Evolutionary conservation across 2,797 vertebrate genomes (phyloP), one percentile per base, ranked within the genome.

Genomic region (Cirrhinus mrigala): DNA sequence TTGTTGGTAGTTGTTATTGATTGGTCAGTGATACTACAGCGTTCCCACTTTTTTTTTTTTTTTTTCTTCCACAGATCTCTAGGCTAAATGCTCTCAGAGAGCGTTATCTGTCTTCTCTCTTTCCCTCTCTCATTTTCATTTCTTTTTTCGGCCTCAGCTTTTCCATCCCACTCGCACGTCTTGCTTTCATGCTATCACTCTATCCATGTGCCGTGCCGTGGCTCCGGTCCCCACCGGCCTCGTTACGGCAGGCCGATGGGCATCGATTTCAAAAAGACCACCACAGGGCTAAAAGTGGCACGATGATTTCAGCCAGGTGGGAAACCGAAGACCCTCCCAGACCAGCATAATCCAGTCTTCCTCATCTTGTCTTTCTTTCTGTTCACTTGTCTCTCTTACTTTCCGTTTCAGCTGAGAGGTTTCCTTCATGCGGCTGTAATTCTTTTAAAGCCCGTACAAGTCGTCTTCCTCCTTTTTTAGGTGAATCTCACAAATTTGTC

Each of bases 41-140:
- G 14, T 90, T 88, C 87, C 90, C 71, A 24, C 56, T 68, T 3
- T 78, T 89, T 84, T 91, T 90, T 90, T 91, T 90, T 90, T 54
- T 10, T 0, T 9, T 54, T 6, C 0, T 4, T 0, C 89, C 89
- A 81, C 77, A 50, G 24, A 66, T 80, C 24, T 87, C 84, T 80
- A 76, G 83, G 76, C 89, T 52, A 88, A 92, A 85, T 90, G 89
- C 88, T 90, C 81, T 29, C 87, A 81, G 70, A 79, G 64, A 83
- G 81, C 11, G 29, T 56, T 50, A 74, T 66, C 81, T 74, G 58
- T 81, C 82, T 75, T 62, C 54, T 77, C 52, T 86, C 24, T 22
- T 69, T 84, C 77, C 70, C 60, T 69, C 15, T 76, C 29, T 82
- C 73, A 0, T 60, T 85, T 56, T 82, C 14, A 83, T 79, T 37